Conservation (phyloP, 2,113 vertebrate species). For the Pelecanus crispus region DNA sequence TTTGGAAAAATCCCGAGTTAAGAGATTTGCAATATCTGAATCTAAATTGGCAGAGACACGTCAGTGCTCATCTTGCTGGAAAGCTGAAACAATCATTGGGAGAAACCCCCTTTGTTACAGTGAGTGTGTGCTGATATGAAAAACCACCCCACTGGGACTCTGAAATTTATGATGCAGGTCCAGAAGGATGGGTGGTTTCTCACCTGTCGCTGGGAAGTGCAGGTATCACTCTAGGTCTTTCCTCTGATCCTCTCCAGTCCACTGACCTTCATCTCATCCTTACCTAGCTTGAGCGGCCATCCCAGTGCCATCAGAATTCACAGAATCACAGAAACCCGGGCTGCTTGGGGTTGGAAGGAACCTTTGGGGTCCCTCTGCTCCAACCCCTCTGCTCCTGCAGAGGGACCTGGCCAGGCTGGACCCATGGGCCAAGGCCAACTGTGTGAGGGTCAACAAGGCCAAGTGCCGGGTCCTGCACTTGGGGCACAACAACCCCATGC, state of each 20-base stretch:
- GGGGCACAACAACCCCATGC: no score
- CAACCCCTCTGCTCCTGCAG: neutral
- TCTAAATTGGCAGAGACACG: neutral
- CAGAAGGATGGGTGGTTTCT: neutral
- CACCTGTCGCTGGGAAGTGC: neutral
- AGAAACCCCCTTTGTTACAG: neutral
- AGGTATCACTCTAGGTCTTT: neutral
- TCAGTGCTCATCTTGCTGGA: neutral
- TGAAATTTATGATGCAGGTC: neutral
- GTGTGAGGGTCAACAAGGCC: no score
- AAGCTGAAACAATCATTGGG: neutral
- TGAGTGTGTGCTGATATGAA: neutral
- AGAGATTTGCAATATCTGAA: neutral
- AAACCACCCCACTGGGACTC: neutral
- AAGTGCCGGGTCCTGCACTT: no score
- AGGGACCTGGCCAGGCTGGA: no score
- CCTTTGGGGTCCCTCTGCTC: neutral
- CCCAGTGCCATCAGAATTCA: neutral
- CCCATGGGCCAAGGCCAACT: no score
- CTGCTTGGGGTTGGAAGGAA: neutral
- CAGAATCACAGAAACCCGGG: neutral
- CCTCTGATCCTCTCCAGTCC: neutral
- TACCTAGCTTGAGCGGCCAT: neutral
- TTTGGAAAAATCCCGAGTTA: neutral
- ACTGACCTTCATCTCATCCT: neutral